Evolutionary conservation across 1,140 invertebrate genomes (phyloP), one percentile per base, ranked within the genome.

Genomic region (Ostrea denselamellosa): DNA sequence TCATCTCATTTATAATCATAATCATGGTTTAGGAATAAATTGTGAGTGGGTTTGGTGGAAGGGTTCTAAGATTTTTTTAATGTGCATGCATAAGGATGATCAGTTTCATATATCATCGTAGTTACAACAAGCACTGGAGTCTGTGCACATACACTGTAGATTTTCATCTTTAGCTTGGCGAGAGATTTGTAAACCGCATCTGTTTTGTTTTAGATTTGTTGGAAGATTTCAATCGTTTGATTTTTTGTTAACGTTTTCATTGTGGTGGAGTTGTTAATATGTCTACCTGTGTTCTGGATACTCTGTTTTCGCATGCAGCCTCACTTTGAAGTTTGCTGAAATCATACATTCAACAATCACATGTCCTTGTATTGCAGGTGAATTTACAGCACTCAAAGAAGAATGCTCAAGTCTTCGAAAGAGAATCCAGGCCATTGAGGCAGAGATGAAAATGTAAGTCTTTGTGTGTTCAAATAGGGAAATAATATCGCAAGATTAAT

Each of bases 391-490:
- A 9, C 83, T 95, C 22, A 93, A 94, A 86, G 93, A 95, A 88
- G 94, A 95, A 87, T 94, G 94, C 93, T 89, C 92, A 54, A 92
- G 92, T 68, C 91, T 94, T 22, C 90, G 93, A 83, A 93, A 93
- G 83, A 89, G 92, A 86, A 93, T 94, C 28, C 93, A 94, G 86
- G 92, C 92, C 14, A 93, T 95, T 34, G 94, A 95, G 90, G 92
- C 93, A 19, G 94, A 95, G 84, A 93, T 95, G 92, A 94, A 93
- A 92, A 93, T 94, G 94, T 95, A 92, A 93, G 93, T 93, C 34
- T 44, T 44, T 44, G 5, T 44, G 5, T 44, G 34, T 44, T 44
- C 34, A 44, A 5, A 44, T 44, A 44, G 34, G 5, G 34, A 44
- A 44, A 44, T 44, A 44, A 2, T 44, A 2, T 44, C 5, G 34